Percentiles rank a stretch among this genome's conserved stretches.
Evolutionary conservation across 2,888 invertebrate genomes (phyloP).

Genomic region (Brachylomia viminalis): DNA sequence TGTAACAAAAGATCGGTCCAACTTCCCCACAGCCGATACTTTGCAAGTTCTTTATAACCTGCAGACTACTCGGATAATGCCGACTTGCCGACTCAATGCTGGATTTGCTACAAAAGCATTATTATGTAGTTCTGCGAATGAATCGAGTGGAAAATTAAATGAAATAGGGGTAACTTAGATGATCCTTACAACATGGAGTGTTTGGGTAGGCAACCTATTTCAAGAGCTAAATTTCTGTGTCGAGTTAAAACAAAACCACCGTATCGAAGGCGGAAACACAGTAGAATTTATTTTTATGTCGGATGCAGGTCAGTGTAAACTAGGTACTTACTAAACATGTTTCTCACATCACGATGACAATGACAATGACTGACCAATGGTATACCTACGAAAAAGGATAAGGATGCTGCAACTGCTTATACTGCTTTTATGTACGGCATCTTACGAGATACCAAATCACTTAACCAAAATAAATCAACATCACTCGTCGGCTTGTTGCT

Average conservation of each 20-base stretch:
- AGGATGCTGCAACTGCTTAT: not conserved
- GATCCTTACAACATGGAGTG: too few species aligned
- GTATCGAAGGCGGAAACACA: not conserved
- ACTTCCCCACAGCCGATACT: conserved; percentile 79
- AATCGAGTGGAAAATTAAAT: conserved; percentile 9
- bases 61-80: conserved; percentile 69
- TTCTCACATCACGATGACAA: not conserved
- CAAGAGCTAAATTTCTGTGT: not conserved
- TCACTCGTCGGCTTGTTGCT: too few species aligned
- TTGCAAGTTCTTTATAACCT: conserved; percentile 83
- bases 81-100: conserved; percentile 62
- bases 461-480: conserved; percentile 11
- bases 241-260: too few species aligned
- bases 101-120: conserved; percentile 50
- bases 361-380: not conserved
- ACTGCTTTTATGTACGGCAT: not conserved
- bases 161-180: not conserved
- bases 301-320: not conserved
- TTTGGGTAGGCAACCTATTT: too few species aligned
- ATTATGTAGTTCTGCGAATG: conserved; percentile 36
- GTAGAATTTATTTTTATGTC: not conserved
- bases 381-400: not conserved
- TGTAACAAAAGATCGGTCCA: conserved; percentile 77
- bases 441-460: not conserved
- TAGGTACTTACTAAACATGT: too few species aligned